Percentiles rank a stretch among this genome's conserved stretches.
phyloP scores from a whole-genome alignment of 1,140 invertebrate genomes.

The Drosophila lini region DNA sequence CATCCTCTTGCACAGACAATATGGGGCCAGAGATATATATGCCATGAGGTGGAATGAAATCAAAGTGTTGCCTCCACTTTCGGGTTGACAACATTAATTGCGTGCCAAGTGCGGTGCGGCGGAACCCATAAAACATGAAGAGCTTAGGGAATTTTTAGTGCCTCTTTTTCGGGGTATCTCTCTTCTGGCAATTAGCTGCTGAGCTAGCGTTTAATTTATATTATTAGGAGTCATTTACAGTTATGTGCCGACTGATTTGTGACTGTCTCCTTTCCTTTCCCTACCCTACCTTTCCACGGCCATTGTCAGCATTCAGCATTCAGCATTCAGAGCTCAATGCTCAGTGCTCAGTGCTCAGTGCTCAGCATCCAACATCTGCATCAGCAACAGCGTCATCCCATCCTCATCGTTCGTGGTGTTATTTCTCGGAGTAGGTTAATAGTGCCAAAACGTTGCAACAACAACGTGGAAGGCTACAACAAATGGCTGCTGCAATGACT shows the following conservation, averaged over 20 bases:
- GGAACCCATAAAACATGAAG: constrained; percentile 48
- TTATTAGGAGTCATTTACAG: constrained; percentile 72
- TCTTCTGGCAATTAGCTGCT: constrained; percentile 57
- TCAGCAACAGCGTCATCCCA: constrained; percentile 64
- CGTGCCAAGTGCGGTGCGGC: constrained; percentile 48
- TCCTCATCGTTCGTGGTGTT: constrained; percentile 74
- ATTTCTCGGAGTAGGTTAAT: constrained; percentile 72
- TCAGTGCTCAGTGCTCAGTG: constrained; percentile 12
- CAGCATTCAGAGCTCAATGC: constrained; percentile 5
- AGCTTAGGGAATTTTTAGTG: constrained; percentile 34
- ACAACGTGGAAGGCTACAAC: constrained; percentile 28
- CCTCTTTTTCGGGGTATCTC: constrained; percentile 16
- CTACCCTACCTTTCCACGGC: constrained; percentile 26
- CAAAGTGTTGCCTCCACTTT: constrained; percentile 22
- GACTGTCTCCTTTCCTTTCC: constrained; percentile 60
- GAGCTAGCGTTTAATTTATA: constrained; percentile 67
- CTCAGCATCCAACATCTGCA: constrained; percentile 37
- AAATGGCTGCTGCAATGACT: constrained; percentile 66
- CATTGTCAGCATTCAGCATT: constrained; percentile 43
- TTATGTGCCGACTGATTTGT: constrained; percentile 72
- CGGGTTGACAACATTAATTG: constrained; percentile 57
- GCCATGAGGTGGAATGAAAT: constrained; percentile 17
- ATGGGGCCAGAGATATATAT: constrained; percentile 23
- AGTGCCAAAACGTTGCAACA: constrained; percentile 78
- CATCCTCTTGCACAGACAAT: constrained; percentile 30